These are phyloP conservation scores for Trichopria drosophilae DNA, from an alignment of 2,888 invertebrate genomes.

Conservation along the genomic window DNA sequence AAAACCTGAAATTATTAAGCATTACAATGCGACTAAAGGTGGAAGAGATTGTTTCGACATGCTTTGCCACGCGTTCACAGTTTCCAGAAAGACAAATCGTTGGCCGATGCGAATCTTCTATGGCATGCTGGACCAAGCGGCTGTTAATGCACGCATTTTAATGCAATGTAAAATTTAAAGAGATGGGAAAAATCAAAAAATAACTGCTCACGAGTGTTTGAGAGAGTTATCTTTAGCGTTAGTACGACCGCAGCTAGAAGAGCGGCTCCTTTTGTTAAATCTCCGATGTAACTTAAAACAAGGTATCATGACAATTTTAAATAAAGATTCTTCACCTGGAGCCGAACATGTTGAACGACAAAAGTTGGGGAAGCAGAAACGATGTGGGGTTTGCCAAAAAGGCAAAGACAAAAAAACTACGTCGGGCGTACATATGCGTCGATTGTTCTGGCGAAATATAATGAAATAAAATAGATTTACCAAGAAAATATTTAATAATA, in stretches of 20 bases:
- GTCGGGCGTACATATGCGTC: slow-evolving; percentile 19
- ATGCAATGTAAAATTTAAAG: slow-evolving; percentile 10
- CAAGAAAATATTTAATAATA: slow-evolving; percentile 3
- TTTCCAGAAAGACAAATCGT: slow-evolving; percentile 31
- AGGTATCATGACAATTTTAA: slow-evolving; percentile 3
- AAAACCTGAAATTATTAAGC: slow-evolving; percentile 11
- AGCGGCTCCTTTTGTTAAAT: neutral
- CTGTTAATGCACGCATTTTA: slow-evolving; percentile 34
- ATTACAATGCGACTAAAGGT: slow-evolving; percentile 35
- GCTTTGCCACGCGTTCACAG: slow-evolving; percentile 35
- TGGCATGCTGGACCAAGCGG: slow-evolving; percentile 38
- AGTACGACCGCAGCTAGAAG: slow-evolving; percentile 9
- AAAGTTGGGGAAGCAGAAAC: slow-evolving; percentile 8
- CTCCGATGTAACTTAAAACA: neutral
- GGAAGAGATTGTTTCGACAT: slow-evolving; percentile 41
- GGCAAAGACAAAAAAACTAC: slow-evolving; percentile 23
- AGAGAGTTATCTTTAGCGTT: slow-evolving; percentile 2
- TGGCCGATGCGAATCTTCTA: slow-evolving; percentile 41
- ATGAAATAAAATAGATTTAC: slow-evolving; percentile 3
- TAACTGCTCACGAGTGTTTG: neutral
- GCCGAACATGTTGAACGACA: slow-evolving; percentile 1
- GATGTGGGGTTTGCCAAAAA: slow-evolving; percentile 21
- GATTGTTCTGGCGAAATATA: slow-evolving; percentile 22
- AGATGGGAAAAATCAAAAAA: neutral
- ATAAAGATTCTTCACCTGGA: neutral